phyloP scores from a whole-genome alignment of 2,797 vertebrate genomes.

The Falco rusticolus region DNA sequence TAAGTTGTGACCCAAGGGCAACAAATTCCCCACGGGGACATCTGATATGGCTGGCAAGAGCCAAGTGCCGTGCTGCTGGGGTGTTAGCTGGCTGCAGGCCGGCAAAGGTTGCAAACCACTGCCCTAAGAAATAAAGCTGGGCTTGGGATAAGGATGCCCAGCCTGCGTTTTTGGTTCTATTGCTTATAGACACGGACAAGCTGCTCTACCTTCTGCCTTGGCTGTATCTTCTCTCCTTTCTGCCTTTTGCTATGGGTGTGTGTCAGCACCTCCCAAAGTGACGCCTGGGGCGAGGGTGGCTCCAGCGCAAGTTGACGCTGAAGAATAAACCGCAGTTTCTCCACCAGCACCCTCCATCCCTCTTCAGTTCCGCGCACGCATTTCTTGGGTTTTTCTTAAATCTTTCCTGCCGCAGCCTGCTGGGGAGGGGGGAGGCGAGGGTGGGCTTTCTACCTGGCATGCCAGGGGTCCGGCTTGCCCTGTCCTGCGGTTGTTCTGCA shows the following conservation, averaged over 20 bases:
- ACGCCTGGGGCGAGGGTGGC: fast-evolving
- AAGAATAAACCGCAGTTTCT: fast-evolving
- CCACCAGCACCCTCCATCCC: too few relatives aligned
- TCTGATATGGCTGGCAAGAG: not conserved
- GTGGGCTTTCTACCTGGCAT: not conserved
- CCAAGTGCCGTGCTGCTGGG: fast-evolving
- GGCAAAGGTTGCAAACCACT: not conserved
- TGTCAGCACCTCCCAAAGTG: not conserved
- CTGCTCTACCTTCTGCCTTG: not conserved
- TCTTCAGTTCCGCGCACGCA: not conserved
- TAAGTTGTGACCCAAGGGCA: not conserved
- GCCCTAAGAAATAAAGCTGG: not conserved
- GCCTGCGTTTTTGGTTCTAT: fast-evolving
- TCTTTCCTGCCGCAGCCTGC: not conserved
- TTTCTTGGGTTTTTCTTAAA: too few relatives aligned
- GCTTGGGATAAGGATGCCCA: not conserved
- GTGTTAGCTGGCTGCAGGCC: not conserved
- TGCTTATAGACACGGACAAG: not conserved
- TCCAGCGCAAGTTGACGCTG: not conserved
- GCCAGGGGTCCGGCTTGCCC: not conserved
- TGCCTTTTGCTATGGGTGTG: not conserved
- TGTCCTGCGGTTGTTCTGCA: not conserved
- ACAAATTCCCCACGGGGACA: fast-evolving
- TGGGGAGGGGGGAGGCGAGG: not conserved
- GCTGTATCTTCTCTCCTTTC: not conserved